Evolutionary conservation across 2,113 vertebrate genomes (phyloP).

Genomic region (Mormyrus lacerda): DNA sequence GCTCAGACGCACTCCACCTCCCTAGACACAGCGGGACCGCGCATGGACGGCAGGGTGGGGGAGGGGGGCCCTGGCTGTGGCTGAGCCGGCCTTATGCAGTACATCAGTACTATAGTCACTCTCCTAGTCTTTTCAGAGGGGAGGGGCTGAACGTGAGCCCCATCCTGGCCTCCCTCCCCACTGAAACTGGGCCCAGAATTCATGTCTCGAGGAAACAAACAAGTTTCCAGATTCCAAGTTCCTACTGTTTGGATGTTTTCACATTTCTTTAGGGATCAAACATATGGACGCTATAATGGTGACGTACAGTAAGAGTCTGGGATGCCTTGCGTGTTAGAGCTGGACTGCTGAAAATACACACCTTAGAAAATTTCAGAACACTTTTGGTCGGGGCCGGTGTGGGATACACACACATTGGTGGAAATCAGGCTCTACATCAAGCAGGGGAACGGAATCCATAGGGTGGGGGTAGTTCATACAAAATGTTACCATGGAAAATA

Average conservation of each 20-base stretch:
- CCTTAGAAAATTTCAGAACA: not conserved
- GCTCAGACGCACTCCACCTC: constrained; percentile 37
- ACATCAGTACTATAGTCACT: not conserved
- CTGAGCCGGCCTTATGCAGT: not conserved
- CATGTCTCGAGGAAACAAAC: not conserved
- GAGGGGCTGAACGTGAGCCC: not conserved
- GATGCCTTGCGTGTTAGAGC: not conserved
- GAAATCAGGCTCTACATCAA: not conserved
- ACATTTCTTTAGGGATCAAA: not conserved
- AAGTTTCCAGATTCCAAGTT: not conserved
- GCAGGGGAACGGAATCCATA: not conserved
- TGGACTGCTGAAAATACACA: not conserved
- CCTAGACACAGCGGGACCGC: constrained; percentile 30
- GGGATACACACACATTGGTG: not conserved
- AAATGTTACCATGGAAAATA: not conserved
- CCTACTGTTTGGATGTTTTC: not conserved
- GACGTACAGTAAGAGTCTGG: not conserved
- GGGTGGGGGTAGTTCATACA: not conserved
- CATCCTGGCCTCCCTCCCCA: not conserved
- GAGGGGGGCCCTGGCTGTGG: constrained; percentile 9
- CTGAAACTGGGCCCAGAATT: not conserved
- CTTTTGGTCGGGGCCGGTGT: not conserved
- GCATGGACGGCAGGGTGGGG: not conserved
- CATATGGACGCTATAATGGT: not conserved
- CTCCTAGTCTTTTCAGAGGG: not conserved